Conservation (phyloP, 2,888 invertebrate species). For the Archips crataeganus region DNA sequence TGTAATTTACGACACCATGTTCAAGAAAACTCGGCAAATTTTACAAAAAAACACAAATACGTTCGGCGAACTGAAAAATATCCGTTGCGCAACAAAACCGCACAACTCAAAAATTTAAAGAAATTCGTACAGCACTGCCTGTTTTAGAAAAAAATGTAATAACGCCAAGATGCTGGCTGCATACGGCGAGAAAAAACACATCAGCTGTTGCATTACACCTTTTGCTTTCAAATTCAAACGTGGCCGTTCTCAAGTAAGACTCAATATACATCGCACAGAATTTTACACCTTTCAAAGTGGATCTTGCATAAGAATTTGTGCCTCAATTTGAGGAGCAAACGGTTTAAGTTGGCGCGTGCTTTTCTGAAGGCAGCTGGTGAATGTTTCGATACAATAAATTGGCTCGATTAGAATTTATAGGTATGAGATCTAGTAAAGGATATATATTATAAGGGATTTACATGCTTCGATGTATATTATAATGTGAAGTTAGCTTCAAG, state of each 20-base stretch:
- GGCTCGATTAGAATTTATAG: slow-evolving; percentile 24
- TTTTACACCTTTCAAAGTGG: slow-evolving; percentile 29
- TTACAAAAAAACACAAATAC: slow-evolving; percentile 24
- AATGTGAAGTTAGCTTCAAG: too few relatives aligned
- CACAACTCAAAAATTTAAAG: slow-evolving; percentile 28
- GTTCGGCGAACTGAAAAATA: slow-evolving; percentile 24
- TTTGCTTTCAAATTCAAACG: slow-evolving; percentile 24
- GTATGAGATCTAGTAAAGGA: slow-evolving; percentile 19
- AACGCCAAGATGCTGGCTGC: slow-evolving; percentile 33
- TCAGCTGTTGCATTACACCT: slow-evolving; percentile 41
- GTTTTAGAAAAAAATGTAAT: slow-evolving; percentile 28
- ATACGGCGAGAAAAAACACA: slow-evolving; percentile 32
- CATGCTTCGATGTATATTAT: not conserved
- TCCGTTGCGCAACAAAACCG: slow-evolving; percentile 40
- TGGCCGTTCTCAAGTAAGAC: slow-evolving; percentile 18
- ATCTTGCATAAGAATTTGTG: slow-evolving; percentile 6
- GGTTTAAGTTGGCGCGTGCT: not conserved
- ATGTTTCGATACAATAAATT: slow-evolving; percentile 24
- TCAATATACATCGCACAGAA: slow-evolving; percentile 3
- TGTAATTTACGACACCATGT: not conserved
- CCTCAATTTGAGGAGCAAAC: not conserved
- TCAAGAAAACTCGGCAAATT: slow-evolving; percentile 1
- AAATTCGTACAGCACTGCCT: slow-evolving; percentile 25
- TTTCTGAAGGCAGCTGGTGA: slow-evolving; percentile 22
- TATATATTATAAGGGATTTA: slow-evolving; percentile 21